Evolutionary conservation across 2,888 invertebrate genomes (phyloP).

Genomic region (Chloroclysta siterata): DNA sequence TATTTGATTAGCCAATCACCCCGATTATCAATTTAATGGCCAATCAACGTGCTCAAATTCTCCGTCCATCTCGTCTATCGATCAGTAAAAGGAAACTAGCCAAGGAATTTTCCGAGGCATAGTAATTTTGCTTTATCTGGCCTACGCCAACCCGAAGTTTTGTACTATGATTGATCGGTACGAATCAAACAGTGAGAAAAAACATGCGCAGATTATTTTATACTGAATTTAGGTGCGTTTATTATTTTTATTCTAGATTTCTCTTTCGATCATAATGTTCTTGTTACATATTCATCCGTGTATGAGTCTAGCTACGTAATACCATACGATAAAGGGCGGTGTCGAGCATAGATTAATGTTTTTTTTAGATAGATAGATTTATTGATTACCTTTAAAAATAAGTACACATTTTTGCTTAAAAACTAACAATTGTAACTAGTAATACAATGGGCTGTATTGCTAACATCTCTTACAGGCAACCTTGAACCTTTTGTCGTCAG

Average conservation of each 20-base stretch:
- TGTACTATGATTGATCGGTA: constrained; percentile 7
- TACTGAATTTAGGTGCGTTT: no score
- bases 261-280: no score
- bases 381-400: no score
- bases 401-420: no score
- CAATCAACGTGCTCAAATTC: neutral
- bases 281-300: no score
- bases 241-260: no score
- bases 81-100: neutral
- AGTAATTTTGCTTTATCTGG: constrained; percentile 2
- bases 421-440: no score
- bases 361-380: neutral
- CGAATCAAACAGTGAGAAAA: neutral
- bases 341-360: neutral
- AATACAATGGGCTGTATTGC: no score
- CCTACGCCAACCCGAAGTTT: neutral
- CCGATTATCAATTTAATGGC: neutral
- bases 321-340: neutral
- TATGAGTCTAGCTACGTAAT: neutral
- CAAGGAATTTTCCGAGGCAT: neutral
- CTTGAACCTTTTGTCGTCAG: no score
- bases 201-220: no score
- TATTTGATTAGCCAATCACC: neutral
- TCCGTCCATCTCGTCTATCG: neutral
- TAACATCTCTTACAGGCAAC: no score